Percentiles rank a stretch among this genome's conserved stretches.
Conservation (phyloP, 1,140 invertebrate genomes). For the Dryas iulia region DNA sequence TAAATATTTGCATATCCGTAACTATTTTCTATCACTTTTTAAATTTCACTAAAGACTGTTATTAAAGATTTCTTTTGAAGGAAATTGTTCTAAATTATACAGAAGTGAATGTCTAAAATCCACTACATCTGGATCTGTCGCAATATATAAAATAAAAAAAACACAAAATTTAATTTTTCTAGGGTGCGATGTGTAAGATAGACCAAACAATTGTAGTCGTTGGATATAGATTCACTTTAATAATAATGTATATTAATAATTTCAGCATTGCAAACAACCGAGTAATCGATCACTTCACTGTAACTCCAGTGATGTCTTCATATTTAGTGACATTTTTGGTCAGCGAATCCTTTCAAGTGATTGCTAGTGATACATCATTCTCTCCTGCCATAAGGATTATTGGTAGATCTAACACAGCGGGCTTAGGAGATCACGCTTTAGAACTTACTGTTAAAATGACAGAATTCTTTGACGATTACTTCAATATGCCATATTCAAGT, state of each 20-base stretch:
- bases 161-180: too few relatives aligned
- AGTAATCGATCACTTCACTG: constrained; percentile 46
- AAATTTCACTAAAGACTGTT: too few relatives aligned
- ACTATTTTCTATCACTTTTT: too few relatives aligned
- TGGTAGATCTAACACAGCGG: constrained; percentile 83
- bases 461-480: constrained; percentile 67
- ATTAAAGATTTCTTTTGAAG: too few relatives aligned
- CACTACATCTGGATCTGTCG: too few relatives aligned
- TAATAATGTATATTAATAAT: constrained; percentile 14
- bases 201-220: too few relatives aligned
- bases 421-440: constrained; percentile 81
- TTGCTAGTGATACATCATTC: constrained; percentile 54
- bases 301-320: constrained; percentile 89
- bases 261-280: constrained; percentile 40
- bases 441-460: constrained; percentile 67
- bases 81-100: too few relatives aligned
- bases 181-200: too few relatives aligned
- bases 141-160: too few relatives aligned
- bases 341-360: constrained; percentile 62
- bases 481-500: constrained; percentile 58
- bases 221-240: too few relatives aligned
- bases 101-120: too few relatives aligned
- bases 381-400: constrained; percentile 64
- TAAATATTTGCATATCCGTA: neutral
- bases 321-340: constrained; percentile 90